phyloP scores from a whole-genome alignment of 2,113 vertebrate genomes.

The Strigops habroptila region DNA sequence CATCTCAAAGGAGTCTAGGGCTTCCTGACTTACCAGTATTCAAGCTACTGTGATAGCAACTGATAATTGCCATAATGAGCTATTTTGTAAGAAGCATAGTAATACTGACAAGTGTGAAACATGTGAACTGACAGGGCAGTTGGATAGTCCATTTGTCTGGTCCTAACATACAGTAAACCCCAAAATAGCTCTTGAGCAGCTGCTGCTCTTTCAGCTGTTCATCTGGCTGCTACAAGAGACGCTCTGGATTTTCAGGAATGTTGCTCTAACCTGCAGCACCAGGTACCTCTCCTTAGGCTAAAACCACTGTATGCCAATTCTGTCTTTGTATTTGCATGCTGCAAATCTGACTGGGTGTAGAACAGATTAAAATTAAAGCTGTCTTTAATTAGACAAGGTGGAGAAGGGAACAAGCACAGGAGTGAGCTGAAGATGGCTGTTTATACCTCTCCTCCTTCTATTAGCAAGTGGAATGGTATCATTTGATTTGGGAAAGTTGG shows the following conservation, averaged over 20 bases:
- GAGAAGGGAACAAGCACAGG: neutral
- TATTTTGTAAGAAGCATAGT: constrained; percentile 44
- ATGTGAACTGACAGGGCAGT: neutral
- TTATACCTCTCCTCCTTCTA: neutral
- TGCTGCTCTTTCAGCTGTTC: constrained; percentile 3
- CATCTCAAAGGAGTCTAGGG: neutral
- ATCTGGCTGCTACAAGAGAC: neutral
- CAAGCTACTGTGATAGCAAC: constrained; percentile 13
- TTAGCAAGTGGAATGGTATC: neutral
- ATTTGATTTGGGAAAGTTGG: neutral
- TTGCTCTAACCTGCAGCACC: neutral
- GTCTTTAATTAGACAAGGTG: neutral
- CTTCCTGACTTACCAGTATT: constrained; percentile 17
- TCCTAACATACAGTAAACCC: neutral
- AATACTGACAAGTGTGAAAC: neutral
- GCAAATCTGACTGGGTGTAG: neutral
- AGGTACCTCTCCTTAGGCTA: neutral
- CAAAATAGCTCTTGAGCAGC: neutral
- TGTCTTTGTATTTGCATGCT: neutral
- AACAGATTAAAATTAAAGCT: neutral
- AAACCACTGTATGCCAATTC: neutral
- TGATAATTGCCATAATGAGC: constrained; percentile 55
- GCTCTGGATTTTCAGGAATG: neutral
- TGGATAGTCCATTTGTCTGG: neutral
- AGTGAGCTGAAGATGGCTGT: neutral